These are phyloP conservation scores for Mesembrinibis cayennensis DNA, from an alignment of 2,113 vertebrate species.

Conservation along the genomic window DNA sequence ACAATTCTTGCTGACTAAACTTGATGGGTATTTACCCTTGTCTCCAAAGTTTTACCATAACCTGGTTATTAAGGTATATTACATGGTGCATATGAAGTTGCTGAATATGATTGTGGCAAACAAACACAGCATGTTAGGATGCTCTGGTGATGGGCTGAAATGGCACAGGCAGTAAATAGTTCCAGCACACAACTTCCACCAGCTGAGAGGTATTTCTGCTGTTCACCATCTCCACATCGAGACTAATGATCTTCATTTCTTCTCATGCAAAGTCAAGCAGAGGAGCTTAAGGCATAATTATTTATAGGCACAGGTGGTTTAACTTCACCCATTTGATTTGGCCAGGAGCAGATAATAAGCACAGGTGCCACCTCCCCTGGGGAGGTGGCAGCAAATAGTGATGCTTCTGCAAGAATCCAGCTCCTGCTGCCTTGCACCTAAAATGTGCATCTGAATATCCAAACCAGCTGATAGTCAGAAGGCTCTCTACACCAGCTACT, in stretches of 20 bases:
- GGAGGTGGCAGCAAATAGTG: not conserved
- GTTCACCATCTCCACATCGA: not conserved
- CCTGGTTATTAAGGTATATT: not conserved
- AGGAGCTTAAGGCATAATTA: not conserved
- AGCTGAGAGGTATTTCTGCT: not conserved
- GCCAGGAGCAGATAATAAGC: not conserved
- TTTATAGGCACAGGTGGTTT: not conserved
- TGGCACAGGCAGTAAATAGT: not conserved
- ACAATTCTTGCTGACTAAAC: not conserved
- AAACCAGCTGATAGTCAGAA: not conserved
- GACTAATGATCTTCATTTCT: not conserved
- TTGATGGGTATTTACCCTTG: not conserved
- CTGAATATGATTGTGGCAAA: not conserved
- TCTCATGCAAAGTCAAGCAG: not conserved
- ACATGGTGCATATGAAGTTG: not conserved
- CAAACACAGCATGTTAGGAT: not conserved
- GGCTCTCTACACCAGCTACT: not conserved
- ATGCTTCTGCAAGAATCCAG: not conserved
- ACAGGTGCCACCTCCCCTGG: not conserved
- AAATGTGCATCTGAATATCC: not conserved
- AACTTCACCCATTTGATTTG: not conserved
- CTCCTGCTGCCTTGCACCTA: not conserved
- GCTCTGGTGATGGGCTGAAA: not conserved
- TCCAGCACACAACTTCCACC: not conserved
- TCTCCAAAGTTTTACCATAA: not conserved